These are phyloP conservation scores for Calameuta pallipes DNA, from an alignment of 2,888 invertebrate species.

Conservation along the genomic window DNA sequence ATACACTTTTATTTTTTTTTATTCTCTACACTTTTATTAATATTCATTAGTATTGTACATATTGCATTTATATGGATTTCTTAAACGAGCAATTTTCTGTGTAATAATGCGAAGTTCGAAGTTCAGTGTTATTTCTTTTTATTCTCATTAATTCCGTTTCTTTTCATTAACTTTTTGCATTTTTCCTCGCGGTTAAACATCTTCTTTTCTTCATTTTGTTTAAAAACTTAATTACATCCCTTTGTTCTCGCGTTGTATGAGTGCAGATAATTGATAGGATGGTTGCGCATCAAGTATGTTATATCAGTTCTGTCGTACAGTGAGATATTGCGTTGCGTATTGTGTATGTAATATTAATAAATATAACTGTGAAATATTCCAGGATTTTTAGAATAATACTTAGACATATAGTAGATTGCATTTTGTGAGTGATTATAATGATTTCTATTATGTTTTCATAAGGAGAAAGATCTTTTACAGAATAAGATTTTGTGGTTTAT, in stretches of 20 bases:
- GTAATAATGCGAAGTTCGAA: too few species aligned
- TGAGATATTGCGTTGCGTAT: background rate
- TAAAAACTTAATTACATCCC: too few species aligned
- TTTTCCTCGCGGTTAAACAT: too few species aligned
- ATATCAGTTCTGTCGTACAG: background rate
- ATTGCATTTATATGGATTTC: background rate
- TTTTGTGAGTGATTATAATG: too few species aligned
- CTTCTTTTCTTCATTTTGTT: too few species aligned
- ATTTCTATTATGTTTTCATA: too few species aligned
- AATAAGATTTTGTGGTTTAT: background rate
- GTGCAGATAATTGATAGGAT: background rate
- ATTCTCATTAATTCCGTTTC: too few species aligned
- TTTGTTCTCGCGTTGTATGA: constrained; percentile 2
- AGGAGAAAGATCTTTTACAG: background rate
- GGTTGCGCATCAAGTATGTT: background rate
- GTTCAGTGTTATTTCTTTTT: too few species aligned
- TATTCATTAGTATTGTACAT: background rate
- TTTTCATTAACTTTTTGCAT: too few species aligned
- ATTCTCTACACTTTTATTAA: background rate
- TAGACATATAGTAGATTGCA: background rate
- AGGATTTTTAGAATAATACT: constrained; percentile 3
- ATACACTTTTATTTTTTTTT: background rate
- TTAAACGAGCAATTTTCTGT: background rate
- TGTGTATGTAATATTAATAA: constrained; percentile 6
- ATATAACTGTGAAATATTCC: constrained; percentile 9